Evolutionary conservation across 2,797 vertebrate species (phyloP), one percentile per base, ranked within the genome.

Genomic region (Corythornis leucogaster): DNA sequence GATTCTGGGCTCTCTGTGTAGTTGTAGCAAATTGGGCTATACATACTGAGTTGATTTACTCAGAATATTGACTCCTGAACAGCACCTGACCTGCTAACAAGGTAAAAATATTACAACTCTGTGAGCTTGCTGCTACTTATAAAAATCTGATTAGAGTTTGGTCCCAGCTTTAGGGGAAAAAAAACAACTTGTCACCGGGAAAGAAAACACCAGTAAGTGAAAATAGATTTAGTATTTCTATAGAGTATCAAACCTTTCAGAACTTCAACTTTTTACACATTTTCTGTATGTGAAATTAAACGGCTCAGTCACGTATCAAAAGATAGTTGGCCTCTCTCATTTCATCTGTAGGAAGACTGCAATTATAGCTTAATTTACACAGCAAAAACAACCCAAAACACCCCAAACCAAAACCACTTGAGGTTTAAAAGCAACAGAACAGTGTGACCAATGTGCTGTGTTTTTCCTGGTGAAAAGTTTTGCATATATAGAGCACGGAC

Each of bases 381-480:
- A 88, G 93, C 95, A 96, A 95, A 94, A 97, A 96, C 87, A 40
- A 40, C 38, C 38, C 38, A 40, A 40, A 40, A 40, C 38, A 40
- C 14, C 38, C 38, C 14, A 94, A 97, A 96, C 87, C 95, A 96
- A 95, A 94, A 97, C 96, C 87, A 96, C 57, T 94, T 96, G 77
- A 35, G 80, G 85, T 94, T 91, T 55, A 91, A 90, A 90, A 94
- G 62, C 54, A 89, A 95, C 80, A n/a, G 26, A 87, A 67, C 38
- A 62, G 89, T 8, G 81, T 75, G 87, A 95, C 38, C n/a, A 61
- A 69, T 3, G 46, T 54, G 46, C 17, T 75, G 61, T 21, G n/a
- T 48, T 88, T 88, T 38, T 42, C 59, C 66, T 35, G 50, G 85
- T 31, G 58, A 3, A 6, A 38, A 71, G 81, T 53, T 92, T 97